phyloP scores from a whole-genome alignment of 1,140 invertebrate genomes.

The Drosophila bocki region DNA sequence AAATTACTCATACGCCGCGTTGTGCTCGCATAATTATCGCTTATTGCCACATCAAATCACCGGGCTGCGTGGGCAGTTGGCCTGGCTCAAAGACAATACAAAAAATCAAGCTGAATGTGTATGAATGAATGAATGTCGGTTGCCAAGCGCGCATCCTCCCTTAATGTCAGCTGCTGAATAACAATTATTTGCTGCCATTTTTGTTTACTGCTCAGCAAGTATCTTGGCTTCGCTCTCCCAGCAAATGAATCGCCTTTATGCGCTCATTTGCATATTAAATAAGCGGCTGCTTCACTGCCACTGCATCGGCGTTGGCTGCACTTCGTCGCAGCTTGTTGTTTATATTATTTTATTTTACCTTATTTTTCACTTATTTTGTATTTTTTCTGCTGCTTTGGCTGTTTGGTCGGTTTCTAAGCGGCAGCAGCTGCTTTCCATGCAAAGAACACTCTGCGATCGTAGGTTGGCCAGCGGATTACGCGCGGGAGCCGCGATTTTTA shows the following conservation, averaged over 20 bases:
- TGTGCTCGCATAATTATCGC: slow-evolving; percentile 78
- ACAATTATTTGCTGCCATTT: slow-evolving; percentile 70
- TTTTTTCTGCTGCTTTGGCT: slow-evolving; percentile 35
- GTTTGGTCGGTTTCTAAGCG: slow-evolving; percentile 70
- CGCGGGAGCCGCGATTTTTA: slow-evolving; percentile 50
- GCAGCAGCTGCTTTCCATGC: slow-evolving; percentile 64
- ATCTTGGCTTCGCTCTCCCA: slow-evolving; percentile 55
- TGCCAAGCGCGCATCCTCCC: slow-evolving; percentile 76
- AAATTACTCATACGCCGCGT: slow-evolving; percentile 81
- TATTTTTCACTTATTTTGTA: slow-evolving; percentile 5
- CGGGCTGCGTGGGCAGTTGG: slow-evolving; percentile 54
- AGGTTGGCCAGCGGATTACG: slow-evolving; percentile 70
- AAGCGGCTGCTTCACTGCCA: slow-evolving; percentile 54
- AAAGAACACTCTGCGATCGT: slow-evolving; percentile 61
- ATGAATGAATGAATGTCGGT: slow-evolving; percentile 33
- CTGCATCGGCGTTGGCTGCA: slow-evolving; percentile 57
- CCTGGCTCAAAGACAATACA: slow-evolving; percentile 17
- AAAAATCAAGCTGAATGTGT: slow-evolving; percentile 27
- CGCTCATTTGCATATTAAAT: slow-evolving; percentile 83
- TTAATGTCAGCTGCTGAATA: slow-evolving; percentile 61
- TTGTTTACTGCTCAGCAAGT: slow-evolving; percentile 79
- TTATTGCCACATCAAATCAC: slow-evolving; percentile 59
- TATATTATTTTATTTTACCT: slow-evolving; percentile 18
- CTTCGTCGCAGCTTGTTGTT: slow-evolving; percentile 38
- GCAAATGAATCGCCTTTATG: slow-evolving; percentile 82